Conservation (phyloP, 64 coral and sea anemone species). For the Porites australiensis region DNA sequence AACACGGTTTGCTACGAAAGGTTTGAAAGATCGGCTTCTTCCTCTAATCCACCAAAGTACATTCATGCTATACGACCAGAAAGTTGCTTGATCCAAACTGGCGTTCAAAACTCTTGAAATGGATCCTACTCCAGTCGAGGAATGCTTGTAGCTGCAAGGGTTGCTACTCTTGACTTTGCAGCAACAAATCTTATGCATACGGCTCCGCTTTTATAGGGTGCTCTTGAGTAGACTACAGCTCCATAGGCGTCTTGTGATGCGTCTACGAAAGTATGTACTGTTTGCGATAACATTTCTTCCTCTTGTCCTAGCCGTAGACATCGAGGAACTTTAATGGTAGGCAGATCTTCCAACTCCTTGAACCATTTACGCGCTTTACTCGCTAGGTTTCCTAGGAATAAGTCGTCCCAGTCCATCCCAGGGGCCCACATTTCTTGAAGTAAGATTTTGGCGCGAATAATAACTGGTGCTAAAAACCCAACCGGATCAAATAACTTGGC, state of each 20-base stretch:
- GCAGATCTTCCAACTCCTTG: constrained; percentile 40
- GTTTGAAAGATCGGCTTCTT: constrained; percentile 58
- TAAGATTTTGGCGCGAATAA: constrained; percentile 68
- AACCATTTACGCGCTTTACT: constrained; percentile 67
- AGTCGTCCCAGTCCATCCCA: constrained; percentile 74
- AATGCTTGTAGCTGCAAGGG: constrained; percentile 57
- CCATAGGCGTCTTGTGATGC: constrained; percentile 51
- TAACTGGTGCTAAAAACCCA: constrained; percentile 50
- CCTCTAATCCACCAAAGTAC: constrained; percentile 76
- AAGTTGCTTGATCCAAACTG: background rate
- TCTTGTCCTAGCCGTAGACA: constrained; percentile 63
- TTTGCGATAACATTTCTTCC: constrained; percentile 36
- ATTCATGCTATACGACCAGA: constrained; percentile 69
- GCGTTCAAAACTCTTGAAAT: constrained; percentile 39
- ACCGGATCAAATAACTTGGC: constrained; percentile 65
- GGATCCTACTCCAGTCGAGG: constrained; percentile 45
- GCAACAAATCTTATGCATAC: constrained; percentile 52
- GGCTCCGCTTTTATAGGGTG: constrained; percentile 41
- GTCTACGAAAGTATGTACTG: constrained; percentile 64
- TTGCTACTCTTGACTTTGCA: constrained; percentile 57
- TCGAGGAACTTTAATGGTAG: constrained; percentile 67
- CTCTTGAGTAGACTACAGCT: constrained; percentile 61
- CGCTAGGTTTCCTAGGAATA: constrained; percentile 19
- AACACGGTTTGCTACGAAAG: constrained; percentile 45
- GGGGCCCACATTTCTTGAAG: constrained; percentile 75